Base-by-base conservation (phyloP, 2,888 invertebrate species). In the Sisyra terminalis region DNA sequence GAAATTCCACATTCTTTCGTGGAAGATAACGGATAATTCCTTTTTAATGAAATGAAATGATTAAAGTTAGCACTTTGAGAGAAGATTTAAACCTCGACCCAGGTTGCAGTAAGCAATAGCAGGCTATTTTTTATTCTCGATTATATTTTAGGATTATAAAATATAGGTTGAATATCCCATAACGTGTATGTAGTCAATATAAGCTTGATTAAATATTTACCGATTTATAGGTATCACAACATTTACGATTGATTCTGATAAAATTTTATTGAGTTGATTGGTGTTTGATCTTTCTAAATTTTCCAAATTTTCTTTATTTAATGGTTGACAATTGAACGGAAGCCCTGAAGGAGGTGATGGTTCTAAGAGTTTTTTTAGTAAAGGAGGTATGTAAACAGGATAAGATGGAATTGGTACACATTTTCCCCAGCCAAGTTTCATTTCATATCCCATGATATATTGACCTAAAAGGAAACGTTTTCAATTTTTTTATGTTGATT, bases 341-440 rank as follows among this genome's bases (percentile, higher is more conserved):
- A 99, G 70, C 3, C 97, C 97, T 42, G 94, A 92, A 50, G 76
- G 75, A 41, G 90, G 89, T 50, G 90, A 90, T 47, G 93, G 93
- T 59, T 92, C 74, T 1, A 88, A 83, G 40, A 88, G 64, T 55
- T 87, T 84, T 53, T 83, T 66, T 51, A 89, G 64, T 2, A 78
- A 69, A 29, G 94, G 93, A 41, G 98, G 98, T 56, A 98, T 88
- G 69, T 96, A 99, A 59, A 97, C 89, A 2, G 98, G 97, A 60
- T 90, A 87, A 4, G 90, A 84, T 42, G 96, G 92, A 54, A 96
- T 92, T 43, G 92, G 88, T 42, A 99, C 93, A 30, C 93, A 88
- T 75, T 93, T 90, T 29, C 97, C 98, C 94, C 97, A 99, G 3
- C 94, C 92, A 51, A 96, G 69, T 63, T 90, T 88, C 85, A 96